Conservation (phyloP, 2,888 invertebrate species). For the Frankliniella intonsa region DNA sequence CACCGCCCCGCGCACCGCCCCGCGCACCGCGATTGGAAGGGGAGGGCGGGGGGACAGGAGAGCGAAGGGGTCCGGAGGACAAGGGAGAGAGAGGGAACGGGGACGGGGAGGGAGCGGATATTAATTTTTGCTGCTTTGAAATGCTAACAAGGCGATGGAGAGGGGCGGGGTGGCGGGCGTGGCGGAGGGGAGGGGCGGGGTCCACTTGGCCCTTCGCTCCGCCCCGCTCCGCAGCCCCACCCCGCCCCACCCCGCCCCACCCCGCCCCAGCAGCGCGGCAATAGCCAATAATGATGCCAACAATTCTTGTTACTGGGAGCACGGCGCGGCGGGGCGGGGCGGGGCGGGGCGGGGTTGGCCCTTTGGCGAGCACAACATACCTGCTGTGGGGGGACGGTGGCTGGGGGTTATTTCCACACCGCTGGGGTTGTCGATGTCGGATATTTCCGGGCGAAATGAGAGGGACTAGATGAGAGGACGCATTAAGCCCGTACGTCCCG, state of each 20-base stretch:
- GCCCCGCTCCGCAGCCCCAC: no score
- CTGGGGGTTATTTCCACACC: no score
- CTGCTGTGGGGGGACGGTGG: no score
- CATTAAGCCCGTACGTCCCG: no score
- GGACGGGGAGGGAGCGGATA: background rate
- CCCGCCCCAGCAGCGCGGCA: background rate
- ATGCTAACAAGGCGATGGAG: constrained; percentile 9
- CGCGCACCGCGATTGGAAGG: background rate
- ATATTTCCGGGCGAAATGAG: no score
- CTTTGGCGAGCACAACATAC: no score
- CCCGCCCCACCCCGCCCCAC: background rate
- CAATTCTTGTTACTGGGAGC: background rate
- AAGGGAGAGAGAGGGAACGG: background rate
- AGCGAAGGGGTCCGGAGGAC: background rate
- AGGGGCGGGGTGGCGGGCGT: background rate
- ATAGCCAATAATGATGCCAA: constrained; percentile 19
- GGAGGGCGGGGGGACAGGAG: background rate
- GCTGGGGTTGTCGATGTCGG: no score
- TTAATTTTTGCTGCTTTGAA: constrained; percentile 29
- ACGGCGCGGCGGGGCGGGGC: no score
- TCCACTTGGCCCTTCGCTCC: no score
- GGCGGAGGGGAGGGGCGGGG: background rate
- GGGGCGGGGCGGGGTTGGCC: no score
- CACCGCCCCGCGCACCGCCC: no score
- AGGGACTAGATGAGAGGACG: no score